Evolutionary conservation across 2,888 invertebrate genomes (phyloP).

Genomic region (Drosophila monieri): DNA sequence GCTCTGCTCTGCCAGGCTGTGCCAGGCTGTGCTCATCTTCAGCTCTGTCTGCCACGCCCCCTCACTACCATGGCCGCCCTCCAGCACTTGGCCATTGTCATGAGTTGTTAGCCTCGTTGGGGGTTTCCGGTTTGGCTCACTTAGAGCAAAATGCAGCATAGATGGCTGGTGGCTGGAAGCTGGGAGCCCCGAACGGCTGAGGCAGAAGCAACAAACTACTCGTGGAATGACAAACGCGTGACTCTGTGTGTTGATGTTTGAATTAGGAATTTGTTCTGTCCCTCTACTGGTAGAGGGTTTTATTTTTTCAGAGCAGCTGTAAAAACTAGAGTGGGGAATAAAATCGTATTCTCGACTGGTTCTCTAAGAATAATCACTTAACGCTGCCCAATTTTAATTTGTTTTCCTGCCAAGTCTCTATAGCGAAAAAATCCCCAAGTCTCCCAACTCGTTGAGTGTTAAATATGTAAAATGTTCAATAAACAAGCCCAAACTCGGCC

Average conservation of each 20-base stretch:
- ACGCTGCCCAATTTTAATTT: constrained; percentile 11
- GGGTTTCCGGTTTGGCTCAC: constrained; percentile 30
- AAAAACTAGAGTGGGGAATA: constrained; percentile 6
- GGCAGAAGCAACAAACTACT: constrained; percentile 17
- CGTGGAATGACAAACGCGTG: constrained; percentile 31
- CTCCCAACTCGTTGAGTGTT: constrained; percentile 27
- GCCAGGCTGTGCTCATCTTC: constrained; percentile 1
- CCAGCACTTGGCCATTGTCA: constrained; percentile 20
- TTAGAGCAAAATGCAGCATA: constrained; percentile 12
- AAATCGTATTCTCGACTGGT: not conserved
- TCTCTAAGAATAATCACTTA: constrained; percentile 6
- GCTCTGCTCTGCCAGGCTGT: constrained; percentile 6
- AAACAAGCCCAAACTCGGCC: constrained; percentile 43
- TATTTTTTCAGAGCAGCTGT: constrained; percentile 13
- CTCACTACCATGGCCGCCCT: not conserved
- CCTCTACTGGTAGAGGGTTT: not conserved
- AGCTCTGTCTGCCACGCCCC: constrained; percentile 14
- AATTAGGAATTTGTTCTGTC: constrained; percentile 18
- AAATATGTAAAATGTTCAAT: constrained; percentile 54
- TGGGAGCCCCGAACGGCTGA: not conserved
- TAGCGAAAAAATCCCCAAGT: not conserved
- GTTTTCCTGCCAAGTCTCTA: not conserved
- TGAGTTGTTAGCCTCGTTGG: constrained; percentile 31
- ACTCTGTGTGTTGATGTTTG: constrained; percentile 18
- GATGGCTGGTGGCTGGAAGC: not conserved